A percentile compares a stretch with the other conserved stretches of the same genome.
These are phyloP conservation scores for Paramisgurnus dabryanus DNA, from an alignment of 2,113 vertebrate species.

Conservation along the genomic window DNA sequence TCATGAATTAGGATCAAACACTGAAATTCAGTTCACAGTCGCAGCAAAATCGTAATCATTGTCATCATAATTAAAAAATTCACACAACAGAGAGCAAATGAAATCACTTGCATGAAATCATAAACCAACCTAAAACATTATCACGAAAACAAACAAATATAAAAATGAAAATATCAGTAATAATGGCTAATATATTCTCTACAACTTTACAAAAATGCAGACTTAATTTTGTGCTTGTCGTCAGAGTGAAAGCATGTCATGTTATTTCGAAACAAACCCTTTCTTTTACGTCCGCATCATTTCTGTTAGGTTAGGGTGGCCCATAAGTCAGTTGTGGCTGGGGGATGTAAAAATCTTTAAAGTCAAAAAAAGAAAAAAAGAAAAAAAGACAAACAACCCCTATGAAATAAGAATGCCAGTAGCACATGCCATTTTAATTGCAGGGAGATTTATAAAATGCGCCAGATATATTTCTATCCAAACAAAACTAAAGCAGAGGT, in stretches of 20 bases:
- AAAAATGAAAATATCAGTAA: constrained; percentile 63
- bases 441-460: constrained; percentile 25
- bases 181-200: constrained; percentile 64
- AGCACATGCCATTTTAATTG: constrained; percentile 54
- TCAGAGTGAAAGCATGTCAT: constrained; percentile 36
- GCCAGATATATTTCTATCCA: constrained; percentile 26
- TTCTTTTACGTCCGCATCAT: neutral
- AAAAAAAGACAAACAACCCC: constrained; percentile 46
- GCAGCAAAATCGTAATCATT: constrained; percentile 39
- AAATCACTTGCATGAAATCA: constrained; percentile 65
- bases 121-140: constrained; percentile 68
- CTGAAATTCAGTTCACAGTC: constrained; percentile 68
- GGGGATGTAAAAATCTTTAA: constrained; percentile 53
- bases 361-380: constrained; percentile 43
- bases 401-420: constrained; percentile 52
- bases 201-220: constrained; percentile 67
- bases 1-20: constrained; percentile 53
- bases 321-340: constrained; percentile 66
- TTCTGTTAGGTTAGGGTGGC: constrained; percentile 48
- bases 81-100: constrained; percentile 60
- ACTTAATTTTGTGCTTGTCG: constrained; percentile 71
- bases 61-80: constrained; percentile 46
- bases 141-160: constrained; percentile 63
- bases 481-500: constrained; percentile 16
- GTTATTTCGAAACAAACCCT: constrained; percentile 19